Base-by-base conservation (phyloP, 2,797 vertebrate species). In the Acipenser ruthenus region DNA sequence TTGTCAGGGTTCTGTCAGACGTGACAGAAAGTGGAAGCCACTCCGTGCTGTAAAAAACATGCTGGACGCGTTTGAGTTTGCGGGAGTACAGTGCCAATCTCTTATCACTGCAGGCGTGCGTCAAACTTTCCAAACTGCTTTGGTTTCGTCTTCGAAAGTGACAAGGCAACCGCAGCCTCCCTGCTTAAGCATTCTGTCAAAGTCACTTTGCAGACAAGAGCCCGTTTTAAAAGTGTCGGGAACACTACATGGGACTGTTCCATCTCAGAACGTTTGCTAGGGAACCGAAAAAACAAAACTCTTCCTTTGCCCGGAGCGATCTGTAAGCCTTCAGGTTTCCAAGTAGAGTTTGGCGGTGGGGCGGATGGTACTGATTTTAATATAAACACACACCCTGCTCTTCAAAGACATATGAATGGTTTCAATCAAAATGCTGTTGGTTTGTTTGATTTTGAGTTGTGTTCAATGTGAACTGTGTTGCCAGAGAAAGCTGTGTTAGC, bases 251-350 rank as follows among this genome's bases (percentile, higher is more conserved):
- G 65, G 62, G 49, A 63, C 51, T 9, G 48, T 15, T 60, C 63
- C 62, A 62, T 69, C 50, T 10, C 13, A 62, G 10, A 11, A 37
- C 37, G 50, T 58, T 65, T 65, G 68, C 68, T 69, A 65, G 53
- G 68, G 65, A 47, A 69, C 68, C 1, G 10, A 53, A 49, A 62
- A 53, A 49, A 56, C 63, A 65, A 69, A 62, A 64, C 66, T 62
- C 51, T 58, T 37, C 10, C 10, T 12, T 47, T 49, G 62, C 37
- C 62, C 50, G 58, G 66, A 56, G 49, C 64, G 62, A 50, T 18
- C 49, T 52, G 47, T 15, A 10, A 64, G 67, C 48, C 49, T 50
- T 55, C 63, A 49, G 59, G 67, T 64, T 68, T 59, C 5, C 37
- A 37, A 37, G 4, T 37, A 5, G 37, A 37, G 23, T 11, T 15